phyloP scores from a whole-genome alignment of 2,888 invertebrate genomes.

The Philopedon plagiatum region DNA sequence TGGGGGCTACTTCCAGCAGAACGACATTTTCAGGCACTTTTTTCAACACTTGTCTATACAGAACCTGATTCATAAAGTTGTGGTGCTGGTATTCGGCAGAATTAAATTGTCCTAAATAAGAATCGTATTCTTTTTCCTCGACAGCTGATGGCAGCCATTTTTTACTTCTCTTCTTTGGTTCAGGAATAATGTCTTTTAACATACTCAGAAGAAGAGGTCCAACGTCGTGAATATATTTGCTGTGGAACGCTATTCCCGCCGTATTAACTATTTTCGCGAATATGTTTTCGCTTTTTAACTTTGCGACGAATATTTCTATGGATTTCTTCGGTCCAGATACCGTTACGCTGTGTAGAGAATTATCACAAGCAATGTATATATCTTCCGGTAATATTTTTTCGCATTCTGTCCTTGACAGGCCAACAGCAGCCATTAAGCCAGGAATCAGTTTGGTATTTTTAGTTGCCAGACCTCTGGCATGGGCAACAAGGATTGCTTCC shows the following conservation, averaged over 20 bases:
- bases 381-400: constrained; percentile 78
- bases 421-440: constrained; percentile 78
- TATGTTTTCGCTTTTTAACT: constrained; percentile 77
- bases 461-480: constrained; percentile 71
- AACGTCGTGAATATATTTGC: constrained; percentile 80
- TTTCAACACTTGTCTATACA: constrained; percentile 83
- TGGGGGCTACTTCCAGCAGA: constrained; percentile 88
- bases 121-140: constrained; percentile 74
- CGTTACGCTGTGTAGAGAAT: constrained; percentile 87
- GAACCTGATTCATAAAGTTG: constrained; percentile 78
- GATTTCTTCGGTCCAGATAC: constrained; percentile 87
- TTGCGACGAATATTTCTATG: constrained; percentile 76
- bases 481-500: constrained; percentile 74
- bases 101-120: constrained; percentile 72
- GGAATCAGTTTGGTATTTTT: constrained; percentile 59
- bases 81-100: constrained; percentile 93
- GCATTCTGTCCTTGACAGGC: constrained; percentile 61
- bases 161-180: constrained; percentile 77
- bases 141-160: constrained; percentile 89
- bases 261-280: constrained; percentile 85
- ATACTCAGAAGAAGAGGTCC: constrained; percentile 74
- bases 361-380: constrained; percentile 90
- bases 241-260: constrained; percentile 88
- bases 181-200: constrained; percentile 75
- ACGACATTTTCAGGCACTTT: constrained; percentile 84